phyloP scores from a whole-genome alignment of 2,797 vertebrate genomes.

The Lagorchestes hirsutus region DNA sequence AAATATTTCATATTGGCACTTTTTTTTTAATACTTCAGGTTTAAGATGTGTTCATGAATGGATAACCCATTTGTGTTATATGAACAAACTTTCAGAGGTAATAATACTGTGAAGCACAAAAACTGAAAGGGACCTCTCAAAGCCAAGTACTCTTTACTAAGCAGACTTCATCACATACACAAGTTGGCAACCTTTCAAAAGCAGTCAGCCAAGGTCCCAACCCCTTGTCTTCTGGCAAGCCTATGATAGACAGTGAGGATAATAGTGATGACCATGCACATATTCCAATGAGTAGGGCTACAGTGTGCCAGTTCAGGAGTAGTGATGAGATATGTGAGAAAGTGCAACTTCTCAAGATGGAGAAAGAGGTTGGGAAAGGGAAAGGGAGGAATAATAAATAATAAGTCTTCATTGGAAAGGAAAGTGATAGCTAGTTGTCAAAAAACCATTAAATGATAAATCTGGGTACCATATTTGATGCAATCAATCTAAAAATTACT shows the following conservation, averaged over 20 bases:
- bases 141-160: neutral
- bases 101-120: neutral
- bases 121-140: neutral
- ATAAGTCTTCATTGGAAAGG: neutral
- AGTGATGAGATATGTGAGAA: neutral
- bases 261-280: neutral
- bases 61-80: neutral
- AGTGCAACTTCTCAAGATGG: neutral
- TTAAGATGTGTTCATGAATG: neutral
- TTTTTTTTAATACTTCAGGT: neutral
- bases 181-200: neutral
- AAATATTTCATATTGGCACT: neutral
- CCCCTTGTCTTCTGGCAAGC: neutral
- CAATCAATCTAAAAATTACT: neutral
- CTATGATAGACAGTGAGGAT: rapidly evolving
- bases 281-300: neutral
- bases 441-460: neutral
- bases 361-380: neutral
- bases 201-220: neutral
- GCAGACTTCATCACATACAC: neutral
- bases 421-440: neutral
- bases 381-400: neutral
- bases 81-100: neutral
- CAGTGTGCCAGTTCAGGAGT: neutral
- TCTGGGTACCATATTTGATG: neutral